These are phyloP conservation scores for Zaprionus camerounensis DNA, from an alignment of 1,140 invertebrate genomes.

Conservation along the genomic window DNA sequence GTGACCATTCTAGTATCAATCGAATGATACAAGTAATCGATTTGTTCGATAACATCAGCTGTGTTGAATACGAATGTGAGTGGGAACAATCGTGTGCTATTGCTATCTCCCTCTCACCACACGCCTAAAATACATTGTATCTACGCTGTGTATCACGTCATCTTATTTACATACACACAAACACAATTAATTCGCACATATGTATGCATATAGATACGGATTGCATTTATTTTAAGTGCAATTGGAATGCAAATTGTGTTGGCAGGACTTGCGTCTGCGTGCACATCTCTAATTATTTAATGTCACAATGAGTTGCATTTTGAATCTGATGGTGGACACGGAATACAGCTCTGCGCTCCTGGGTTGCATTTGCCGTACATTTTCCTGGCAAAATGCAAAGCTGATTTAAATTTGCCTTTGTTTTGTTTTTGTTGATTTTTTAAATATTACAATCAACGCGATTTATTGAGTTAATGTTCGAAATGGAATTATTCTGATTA, in stretches of 20 bases:
- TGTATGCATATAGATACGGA: neutral
- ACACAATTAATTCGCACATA: neutral
- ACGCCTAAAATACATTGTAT: neutral
- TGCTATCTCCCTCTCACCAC: neutral
- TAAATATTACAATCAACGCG: constrained; percentile 16
- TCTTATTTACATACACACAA: neutral
- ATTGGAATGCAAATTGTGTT: neutral
- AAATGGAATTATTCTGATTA: constrained; percentile 15
- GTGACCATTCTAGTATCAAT: neutral
- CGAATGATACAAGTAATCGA: neutral
- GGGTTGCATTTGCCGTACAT: constrained; percentile 37
- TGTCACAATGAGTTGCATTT: constrained; percentile 38
- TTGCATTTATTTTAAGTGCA: neutral
- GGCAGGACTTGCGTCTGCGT: neutral
- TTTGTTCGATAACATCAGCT: neutral
- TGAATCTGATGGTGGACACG: constrained; percentile 17
- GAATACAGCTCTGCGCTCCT: constrained; percentile 49
- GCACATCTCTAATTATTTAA: neutral
- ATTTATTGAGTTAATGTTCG: constrained; percentile 13
- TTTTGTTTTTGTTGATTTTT: constrained; percentile 2
- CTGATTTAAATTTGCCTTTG: constrained; percentile 36
- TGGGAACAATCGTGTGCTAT: neutral
- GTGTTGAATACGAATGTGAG: neutral
- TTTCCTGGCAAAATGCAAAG: constrained; percentile 17
- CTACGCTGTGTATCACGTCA: neutral